Conservation (phyloP, 53 echinoderm and acorn worm genomes). For the Holothuria leucospilota region DNA sequence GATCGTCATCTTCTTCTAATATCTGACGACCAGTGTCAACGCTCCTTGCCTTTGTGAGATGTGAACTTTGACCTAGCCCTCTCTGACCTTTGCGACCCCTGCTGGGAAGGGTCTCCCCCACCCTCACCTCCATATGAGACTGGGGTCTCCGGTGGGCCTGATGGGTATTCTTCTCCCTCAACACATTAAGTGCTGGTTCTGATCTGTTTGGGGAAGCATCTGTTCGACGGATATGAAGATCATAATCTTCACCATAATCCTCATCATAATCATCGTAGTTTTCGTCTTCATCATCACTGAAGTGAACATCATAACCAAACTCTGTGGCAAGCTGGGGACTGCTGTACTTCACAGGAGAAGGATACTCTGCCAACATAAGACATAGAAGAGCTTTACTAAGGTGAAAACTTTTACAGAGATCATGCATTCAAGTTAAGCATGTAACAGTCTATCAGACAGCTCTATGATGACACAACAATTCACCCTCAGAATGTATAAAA, state of each 20-base stretch:
- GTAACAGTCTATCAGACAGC: too few species aligned
- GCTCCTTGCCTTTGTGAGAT: conserved; percentile 35
- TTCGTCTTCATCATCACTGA: conserved; percentile 37
- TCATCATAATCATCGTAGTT: background rate
- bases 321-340: background rate
- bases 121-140: conserved; percentile 24
- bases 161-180: background rate
- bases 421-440: too few species aligned
- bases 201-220: conserved; percentile 11
- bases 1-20: conserved; percentile 30
- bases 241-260: background rate
- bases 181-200: conserved; percentile 27
- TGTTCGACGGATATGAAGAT: background rate
- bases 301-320: conserved; percentile 30
- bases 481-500: too few species aligned
- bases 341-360: conserved; percentile 4
- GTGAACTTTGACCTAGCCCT: background rate
- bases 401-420: too few species aligned
- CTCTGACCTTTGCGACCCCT: background rate
- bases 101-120: conserved; percentile 22
- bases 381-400: background rate
- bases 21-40: conserved; percentile 32
- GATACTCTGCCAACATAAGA: background rate
- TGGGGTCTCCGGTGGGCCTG: background rate
- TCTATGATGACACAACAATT: too few species aligned